Percentiles rank a stretch among this genome's conserved stretches.
phyloP scores from a whole-genome alignment of 2,797 vertebrate species.

The Typhlichthys subterraneus region DNA sequence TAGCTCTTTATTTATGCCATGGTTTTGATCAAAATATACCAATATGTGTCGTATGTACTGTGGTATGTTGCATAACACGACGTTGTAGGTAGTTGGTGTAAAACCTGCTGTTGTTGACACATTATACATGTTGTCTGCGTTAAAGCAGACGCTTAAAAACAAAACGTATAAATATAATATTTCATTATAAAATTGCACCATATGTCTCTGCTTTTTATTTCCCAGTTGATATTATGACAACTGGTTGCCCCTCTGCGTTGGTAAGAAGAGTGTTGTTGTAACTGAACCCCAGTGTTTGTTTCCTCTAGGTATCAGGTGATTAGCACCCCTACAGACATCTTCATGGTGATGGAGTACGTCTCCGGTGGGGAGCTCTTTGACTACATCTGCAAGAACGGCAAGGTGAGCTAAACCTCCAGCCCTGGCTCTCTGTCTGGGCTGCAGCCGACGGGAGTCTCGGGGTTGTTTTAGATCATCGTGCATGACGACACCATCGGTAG shows the following conservation, averaged over 20 bases:
- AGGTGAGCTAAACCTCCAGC: constrained; percentile 75
- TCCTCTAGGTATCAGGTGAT: constrained; percentile 95
- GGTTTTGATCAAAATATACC: no score
- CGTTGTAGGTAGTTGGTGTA: no score
- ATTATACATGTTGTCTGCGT: no score
- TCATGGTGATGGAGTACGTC: constrained; percentile 99
- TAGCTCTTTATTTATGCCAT: no score
- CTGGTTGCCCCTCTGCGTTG: neutral
- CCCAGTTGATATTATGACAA: neutral
- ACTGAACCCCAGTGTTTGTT: constrained; percentile 23
- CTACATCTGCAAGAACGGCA: constrained; percentile 99
- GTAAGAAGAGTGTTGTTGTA: constrained; percentile 4
- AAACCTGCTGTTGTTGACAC: no score
- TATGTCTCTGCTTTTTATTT: constrained; percentile 1
- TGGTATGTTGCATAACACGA: no score
- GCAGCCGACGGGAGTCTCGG: neutral
- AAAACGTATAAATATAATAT: no score
- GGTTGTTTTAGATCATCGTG: neutral
- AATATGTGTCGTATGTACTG: no score
- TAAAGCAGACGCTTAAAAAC: no score
- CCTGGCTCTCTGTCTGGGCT: neutral
- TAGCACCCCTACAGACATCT: constrained; percentile 98
- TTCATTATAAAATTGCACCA: no score
- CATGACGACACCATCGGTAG: no score
- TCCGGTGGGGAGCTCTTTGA: constrained; percentile 98